Base-by-base conservation (phyloP, 2,888 invertebrate species). In the Limenitis camilla region DNA sequence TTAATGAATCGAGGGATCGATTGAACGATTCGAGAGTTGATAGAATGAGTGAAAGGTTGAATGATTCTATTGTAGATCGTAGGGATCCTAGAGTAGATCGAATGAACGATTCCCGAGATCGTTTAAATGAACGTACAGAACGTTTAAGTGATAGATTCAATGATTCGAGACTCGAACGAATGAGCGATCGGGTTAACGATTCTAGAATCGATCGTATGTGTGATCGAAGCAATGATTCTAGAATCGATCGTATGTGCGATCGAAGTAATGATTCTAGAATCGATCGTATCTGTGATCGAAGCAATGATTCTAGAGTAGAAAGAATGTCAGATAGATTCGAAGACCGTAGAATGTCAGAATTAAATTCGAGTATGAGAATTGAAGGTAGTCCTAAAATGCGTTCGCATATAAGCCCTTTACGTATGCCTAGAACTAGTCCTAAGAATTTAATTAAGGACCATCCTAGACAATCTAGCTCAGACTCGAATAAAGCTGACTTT, bases 341-440 rank as follows among this genome's bases (percentile, higher is more conserved):
- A 48, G 74, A 74, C 29, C 61, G 69, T 4, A 59, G 73, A 32
- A 67, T 78, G 75, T 71, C 74, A 0, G 84, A 84, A 27, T 49
- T 81, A 27, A 84, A 84, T 44, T 76, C 82, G 0, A 84, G 84
- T 47, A 68, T 79, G n/a, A 68, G 81, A 56, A 68, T 76, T 27
- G 84, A 85, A 39, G 77, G 76, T 6, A 83, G 83, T 65, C 84
- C 84, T 0, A 82, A 80, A 69, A 73, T 76, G 59, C 68, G 81
- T 1, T 55, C 74, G 0, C 81, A 79, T 42, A 74, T 81, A 27
- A 80, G 78, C 42, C 84, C 84, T 0, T 56, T 85, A 44, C 69
- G 84, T 5, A 69, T 81, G 44, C 70, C 74, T 1, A 68, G 73
- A 46, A 65, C 73, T 5, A 83, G 79, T 58, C 83, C 74, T 7